phyloP scores from a whole-genome alignment of 2,113 vertebrate genomes.

The Phrynocephalus versicolor region DNA sequence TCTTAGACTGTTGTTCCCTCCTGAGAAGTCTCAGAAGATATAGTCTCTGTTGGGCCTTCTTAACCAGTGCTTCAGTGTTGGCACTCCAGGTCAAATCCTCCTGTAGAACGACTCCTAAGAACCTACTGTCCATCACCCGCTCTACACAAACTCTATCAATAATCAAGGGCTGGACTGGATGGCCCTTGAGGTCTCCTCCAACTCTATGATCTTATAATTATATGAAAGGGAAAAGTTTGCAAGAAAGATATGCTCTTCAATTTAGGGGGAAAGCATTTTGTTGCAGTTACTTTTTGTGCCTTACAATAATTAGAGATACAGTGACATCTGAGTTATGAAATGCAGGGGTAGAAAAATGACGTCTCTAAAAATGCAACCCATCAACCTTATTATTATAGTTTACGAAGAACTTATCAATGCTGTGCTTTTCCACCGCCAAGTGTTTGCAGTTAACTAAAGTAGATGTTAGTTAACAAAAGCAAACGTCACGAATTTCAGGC shows the following conservation, averaged over 20 bases:
- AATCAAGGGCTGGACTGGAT: no score
- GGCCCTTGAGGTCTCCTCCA: no score
- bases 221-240: background rate
- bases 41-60: no score
- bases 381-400: background rate
- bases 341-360: background rate
- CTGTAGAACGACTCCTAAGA: no score
- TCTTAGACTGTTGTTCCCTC: no score
- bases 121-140: no score
- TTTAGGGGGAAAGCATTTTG: background rate
- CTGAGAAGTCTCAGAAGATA: no score
- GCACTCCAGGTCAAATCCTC: no score
- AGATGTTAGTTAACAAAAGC: no score
- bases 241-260: background rate
- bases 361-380: background rate
- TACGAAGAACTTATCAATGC: background rate
- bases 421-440: background rate
- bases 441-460: background rate
- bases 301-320: background rate
- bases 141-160: no score
- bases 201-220: no score
- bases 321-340: background rate
- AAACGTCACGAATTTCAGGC: background rate
- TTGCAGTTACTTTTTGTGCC: background rate
- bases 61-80: no score